phyloP scores from a whole-genome alignment of 2,888 invertebrate species.

The Bimastos eiseni region DNA sequence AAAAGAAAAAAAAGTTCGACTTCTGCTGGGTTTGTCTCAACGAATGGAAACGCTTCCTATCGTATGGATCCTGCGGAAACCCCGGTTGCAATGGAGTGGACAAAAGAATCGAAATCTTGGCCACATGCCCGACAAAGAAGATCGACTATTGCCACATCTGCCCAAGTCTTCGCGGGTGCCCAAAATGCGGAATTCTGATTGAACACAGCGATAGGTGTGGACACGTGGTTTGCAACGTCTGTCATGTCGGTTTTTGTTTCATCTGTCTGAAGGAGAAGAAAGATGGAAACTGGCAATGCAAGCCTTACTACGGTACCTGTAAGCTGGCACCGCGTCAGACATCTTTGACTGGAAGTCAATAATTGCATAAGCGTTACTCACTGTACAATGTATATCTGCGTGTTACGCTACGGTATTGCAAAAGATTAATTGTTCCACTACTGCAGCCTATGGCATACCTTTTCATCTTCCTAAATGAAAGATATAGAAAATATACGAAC shows the following conservation, averaged over 20 bases:
- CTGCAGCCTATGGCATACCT: too few species aligned
- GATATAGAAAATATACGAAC: too few species aligned
- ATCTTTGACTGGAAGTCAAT: background rate
- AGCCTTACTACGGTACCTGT: constrained; percentile 22
- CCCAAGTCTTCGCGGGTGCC: constrained; percentile 28
- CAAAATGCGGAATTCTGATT: constrained; percentile 19
- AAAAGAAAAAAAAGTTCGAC: background rate
- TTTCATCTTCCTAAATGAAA: too few species aligned
- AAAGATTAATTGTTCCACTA: too few species aligned
- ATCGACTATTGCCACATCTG: background rate
- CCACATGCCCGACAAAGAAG: background rate
- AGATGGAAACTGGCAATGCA: background rate
- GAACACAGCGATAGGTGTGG: constrained; percentile 26
- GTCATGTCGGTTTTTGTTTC: constrained; percentile 18
- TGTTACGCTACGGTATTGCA: too few species aligned
- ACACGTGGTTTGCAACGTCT: constrained; percentile 27
- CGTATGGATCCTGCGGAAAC: background rate
- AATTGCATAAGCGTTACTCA: too few species aligned
- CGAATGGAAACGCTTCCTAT: background rate
- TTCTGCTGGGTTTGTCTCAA: constrained; percentile 28
- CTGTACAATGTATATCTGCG: too few species aligned
- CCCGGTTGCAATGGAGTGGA: background rate
- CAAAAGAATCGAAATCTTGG: background rate
- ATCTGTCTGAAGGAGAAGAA: constrained; percentile 26
- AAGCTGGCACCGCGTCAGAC: constrained; percentile 28